These are phyloP conservation scores for Caloenas nicobarica DNA, from an alignment of 2,113 vertebrate species.

Conservation along the genomic window DNA sequence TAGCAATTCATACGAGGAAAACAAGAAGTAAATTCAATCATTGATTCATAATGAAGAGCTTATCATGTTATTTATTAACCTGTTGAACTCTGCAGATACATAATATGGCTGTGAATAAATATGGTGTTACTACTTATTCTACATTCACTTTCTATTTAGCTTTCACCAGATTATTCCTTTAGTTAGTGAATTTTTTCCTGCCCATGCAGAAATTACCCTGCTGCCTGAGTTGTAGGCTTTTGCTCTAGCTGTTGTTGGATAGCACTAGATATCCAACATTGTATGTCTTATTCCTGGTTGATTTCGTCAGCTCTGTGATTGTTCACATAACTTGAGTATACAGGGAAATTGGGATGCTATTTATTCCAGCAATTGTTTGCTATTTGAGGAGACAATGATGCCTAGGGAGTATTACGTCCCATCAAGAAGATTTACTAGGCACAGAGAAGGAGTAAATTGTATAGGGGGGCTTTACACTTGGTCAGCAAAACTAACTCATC, in stretches of 20 bases:
- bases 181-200: not conserved
- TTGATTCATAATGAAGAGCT: not conserved
- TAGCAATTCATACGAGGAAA: not conserved
- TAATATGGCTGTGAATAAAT: not conserved
- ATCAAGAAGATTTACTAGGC: not conserved
- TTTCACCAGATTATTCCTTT: not conserved
- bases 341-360: not conserved
- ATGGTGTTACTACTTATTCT: not conserved
- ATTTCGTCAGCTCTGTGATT: not conserved
- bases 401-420: not conserved
- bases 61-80: not conserved
- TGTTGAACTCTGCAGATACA: not conserved
- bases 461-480: not conserved
- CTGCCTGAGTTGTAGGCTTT: not conserved
- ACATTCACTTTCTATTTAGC: not conserved
- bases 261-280: not conserved
- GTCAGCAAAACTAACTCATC: not conserved
- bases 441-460: not conserved
- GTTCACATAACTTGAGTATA: not conserved
- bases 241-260: not conserved
- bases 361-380: not conserved
- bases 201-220: not conserved
- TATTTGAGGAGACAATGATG: not conserved
- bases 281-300: not conserved
- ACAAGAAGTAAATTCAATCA: not conserved